Evolutionary conservation across 2,113 vertebrate species (phyloP), one percentile per base, ranked within the genome.

Genomic region (Machaerirhynchus nigripectus): DNA sequence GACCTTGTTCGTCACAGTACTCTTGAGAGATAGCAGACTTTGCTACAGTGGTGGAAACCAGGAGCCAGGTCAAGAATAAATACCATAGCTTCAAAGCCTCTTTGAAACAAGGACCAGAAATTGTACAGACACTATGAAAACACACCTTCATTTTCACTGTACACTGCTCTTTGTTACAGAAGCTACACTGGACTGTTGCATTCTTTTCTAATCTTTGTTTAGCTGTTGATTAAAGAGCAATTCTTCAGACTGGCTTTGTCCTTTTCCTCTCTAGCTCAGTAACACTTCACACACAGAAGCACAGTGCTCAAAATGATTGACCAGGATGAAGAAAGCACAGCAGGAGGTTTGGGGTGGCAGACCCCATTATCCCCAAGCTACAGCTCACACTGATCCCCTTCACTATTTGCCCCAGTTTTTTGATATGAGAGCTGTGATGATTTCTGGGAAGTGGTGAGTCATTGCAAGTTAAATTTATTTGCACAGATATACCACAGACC

Each of bases 231-330:
- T 74, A 67, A 92, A 64, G 26, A 56, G 20, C 53, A 90, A 40
- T 60, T 44, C 31, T 53, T 76, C 31, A 86, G 28, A 50, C 12
- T 57, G 50, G 8, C n/a, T 94, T 74, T 55, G 18, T 67, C 35
- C 33, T 67, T 64, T 77, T 50, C 47, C 73, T 30, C 52, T 75
- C 60, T 47, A 74, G 56, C 35, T 82, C 63, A 3, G 0, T 15
- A 68, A 57, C 10, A 57, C 12, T 94, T 89, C 78, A 73, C 49
- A 46, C 53, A 20, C 28, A 39, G 35, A 71, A 81, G 44, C 33
- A 52, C 39, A 47, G 50, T 3, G 57, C 24, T 56, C 69, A 84
- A 87, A 82, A 60, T 0, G 8, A 49, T 52, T 0, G 0, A 37
- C 24, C 6, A 42, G 14, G n/a, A 79, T 24, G 70, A 89, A 68